Base-by-base conservation (phyloP, 2,888 invertebrate species). In the Nasonovia ribisnigri region DNA sequence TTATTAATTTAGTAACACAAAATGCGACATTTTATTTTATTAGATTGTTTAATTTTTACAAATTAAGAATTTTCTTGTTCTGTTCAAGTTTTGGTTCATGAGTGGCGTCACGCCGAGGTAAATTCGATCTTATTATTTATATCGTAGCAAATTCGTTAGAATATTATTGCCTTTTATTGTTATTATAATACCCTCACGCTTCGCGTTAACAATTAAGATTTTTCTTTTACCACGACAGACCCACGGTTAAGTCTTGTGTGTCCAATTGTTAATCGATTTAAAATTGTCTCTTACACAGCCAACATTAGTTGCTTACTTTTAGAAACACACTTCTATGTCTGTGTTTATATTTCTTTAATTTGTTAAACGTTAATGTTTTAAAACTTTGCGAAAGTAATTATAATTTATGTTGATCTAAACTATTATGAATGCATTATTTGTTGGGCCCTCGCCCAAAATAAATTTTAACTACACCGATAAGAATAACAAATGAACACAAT, bases 381-480 rank as follows among this genome's bases (percentile, higher is more conserved):
- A 88, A 54, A 88, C 36, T 88, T 54, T 42, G 42, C 43, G 54
- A 24, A 51, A 88, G 20, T 36, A 54, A 88, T 88, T 88, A 60
- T 90, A 90, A n/a, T 46, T 67, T 3, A 43, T 54, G 60, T 60
- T 46, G 43, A 60, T 89, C 20, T 89, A 60, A 89, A 46, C 46
- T 90, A 67, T 46, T 67, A 46, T 11, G n/a, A n/a, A 60, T 48
- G 46, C n/a, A 36, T 48, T 67, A 36, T 26, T 51, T 51, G 42
- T 90, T 77, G 67, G 77, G 90, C 8, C 5, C 36, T 90, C 2
- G 36, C 8, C 48, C 36, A 77, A 36, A 90, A 77, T 51, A 11
- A 90, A 51, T 77, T 10, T 77, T 90, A 90, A 77, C 36, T 90
- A 36, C 26, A 77, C 36, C 24, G 77, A 90, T 90, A 90, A 90